Percentiles rank a stretch among this genome's conserved stretches.
These are phyloP conservation scores for Lepidotrigona ventralis DNA, from an alignment of 1,140 invertebrate genomes.

Conservation along the genomic window DNA sequence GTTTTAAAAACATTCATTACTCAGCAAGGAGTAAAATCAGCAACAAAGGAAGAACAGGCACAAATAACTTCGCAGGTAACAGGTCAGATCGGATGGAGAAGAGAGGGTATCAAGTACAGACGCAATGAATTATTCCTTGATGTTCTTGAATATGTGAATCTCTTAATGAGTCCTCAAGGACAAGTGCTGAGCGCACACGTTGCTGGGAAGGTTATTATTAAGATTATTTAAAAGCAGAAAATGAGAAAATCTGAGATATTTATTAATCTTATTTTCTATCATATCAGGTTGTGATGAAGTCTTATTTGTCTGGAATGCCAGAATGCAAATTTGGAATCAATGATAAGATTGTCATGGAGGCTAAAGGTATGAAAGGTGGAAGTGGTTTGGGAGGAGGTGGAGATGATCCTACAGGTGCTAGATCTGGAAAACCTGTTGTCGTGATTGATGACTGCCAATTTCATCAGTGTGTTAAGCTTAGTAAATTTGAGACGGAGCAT, in stretches of 20 bases:
- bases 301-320: conserved; percentile 99
- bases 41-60: conserved; percentile 99
- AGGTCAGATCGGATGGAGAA: conserved; percentile 99
- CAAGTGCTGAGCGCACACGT: conserved; percentile 99
- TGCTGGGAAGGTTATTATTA: conserved; percentile 92
- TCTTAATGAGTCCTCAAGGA: conserved; percentile 99
- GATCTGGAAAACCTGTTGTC: conserved; percentile 96
- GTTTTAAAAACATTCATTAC: conserved; percentile 99
- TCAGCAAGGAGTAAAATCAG: conserved; percentile 99
- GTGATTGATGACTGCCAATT: conserved; percentile 99
- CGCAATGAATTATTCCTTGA: conserved; percentile 99
- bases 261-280: background rate
- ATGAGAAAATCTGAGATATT: background rate
- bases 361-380: conserved; percentile 90
- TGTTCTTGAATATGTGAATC: conserved; percentile 99
- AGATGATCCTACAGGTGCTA: conserved; percentile 91
- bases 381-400: conserved; percentile 83
- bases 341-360: conserved; percentile 99
- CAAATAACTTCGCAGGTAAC: conserved; percentile 99
- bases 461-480: conserved; percentile 99
- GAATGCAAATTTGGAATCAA: conserved; percentile 99
- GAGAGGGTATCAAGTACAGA: conserved; percentile 99
- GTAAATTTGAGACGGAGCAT: conserved; percentile 99
- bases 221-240: background rate
- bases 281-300: conserved; percentile 97